These are phyloP conservation scores for Exaiptasia diaphana DNA, from an alignment of 64 coral and sea anemone species.

Conservation along the genomic window DNA sequence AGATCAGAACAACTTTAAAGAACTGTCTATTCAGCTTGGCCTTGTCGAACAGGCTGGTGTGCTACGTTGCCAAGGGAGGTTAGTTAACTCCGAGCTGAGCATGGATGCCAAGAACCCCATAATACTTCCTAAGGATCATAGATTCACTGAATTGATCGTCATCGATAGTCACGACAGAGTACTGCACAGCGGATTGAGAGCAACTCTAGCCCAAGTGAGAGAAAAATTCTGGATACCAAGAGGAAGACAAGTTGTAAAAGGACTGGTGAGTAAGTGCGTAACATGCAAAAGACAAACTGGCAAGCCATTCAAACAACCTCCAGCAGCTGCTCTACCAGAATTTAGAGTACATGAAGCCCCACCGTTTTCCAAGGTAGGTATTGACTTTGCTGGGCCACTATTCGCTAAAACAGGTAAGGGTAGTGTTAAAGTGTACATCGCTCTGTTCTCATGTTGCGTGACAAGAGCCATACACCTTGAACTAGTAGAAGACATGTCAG, in stretches of 20 bases:
- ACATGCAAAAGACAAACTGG: conserved; percentile 24
- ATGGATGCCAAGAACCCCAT: conserved; percentile 21
- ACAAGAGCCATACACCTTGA: conserved; percentile 28
- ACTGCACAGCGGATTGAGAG: conserved; percentile 46
- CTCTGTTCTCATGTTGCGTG: conserved; percentile 8
- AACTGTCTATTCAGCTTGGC: conserved; percentile 9
- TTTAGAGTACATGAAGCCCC: conserved; percentile 17
- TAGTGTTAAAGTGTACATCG: conserved; percentile 41
- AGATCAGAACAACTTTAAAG: neutral
- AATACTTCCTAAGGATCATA: conserved; percentile 43
- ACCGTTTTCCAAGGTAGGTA: conserved; percentile 29
- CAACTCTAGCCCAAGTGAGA: conserved; percentile 47
- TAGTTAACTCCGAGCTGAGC: conserved; percentile 54
- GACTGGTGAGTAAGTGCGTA: conserved; percentile 36
- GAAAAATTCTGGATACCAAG: conserved; percentile 63
- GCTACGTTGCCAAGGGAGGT: conserved; percentile 42
- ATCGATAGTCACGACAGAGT: conserved; percentile 47
- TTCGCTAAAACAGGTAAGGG: conserved; percentile 14
- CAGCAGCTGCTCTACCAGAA: conserved; percentile 12
- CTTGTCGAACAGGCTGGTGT: conserved; percentile 32
- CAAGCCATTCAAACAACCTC: conserved; percentile 25
- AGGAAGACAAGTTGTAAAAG: conserved; percentile 54
- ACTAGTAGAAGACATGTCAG: neutral
- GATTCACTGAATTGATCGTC: conserved; percentile 48
- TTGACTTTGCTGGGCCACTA: conserved; percentile 41